Conservation (phyloP, 2,797 vertebrate species). For the Vespertilio murinus region DNA sequence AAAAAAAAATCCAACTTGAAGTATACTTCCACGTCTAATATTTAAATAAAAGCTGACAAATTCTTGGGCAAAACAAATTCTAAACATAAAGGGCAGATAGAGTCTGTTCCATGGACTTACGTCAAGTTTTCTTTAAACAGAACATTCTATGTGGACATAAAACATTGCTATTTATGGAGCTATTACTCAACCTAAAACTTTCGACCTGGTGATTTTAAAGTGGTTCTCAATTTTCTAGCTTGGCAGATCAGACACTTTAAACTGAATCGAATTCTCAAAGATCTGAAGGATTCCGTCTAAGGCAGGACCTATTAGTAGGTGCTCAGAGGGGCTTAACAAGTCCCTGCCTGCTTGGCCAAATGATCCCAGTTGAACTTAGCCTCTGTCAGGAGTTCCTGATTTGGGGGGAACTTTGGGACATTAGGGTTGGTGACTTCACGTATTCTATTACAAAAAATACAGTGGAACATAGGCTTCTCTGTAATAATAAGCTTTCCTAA, state of each 20-base stretch:
- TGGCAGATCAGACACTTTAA: slow-evolving; percentile 6
- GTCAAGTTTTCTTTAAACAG: slow-evolving; percentile 6
- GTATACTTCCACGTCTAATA: neutral
- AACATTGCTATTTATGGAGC: slow-evolving; percentile 18
- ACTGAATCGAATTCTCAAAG: neutral
- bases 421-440: neutral
- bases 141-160: neutral
- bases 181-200: slow-evolving; percentile 20
- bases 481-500: neutral
- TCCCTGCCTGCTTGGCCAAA: neutral
- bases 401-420: neutral
- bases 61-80: slow-evolving; percentile 49
- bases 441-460: slow-evolving; percentile 5
- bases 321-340: neutral
- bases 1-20: neutral
- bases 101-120: neutral
- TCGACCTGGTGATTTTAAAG: slow-evolving; percentile 1
- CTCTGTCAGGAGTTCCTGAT: neutral
- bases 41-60: slow-evolving; percentile 41
- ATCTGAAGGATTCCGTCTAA: neutral
- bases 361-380: neutral
- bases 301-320: neutral
- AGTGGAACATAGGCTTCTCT: neutral
- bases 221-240: neutral
- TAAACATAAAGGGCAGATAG: slow-evolving; percentile 51